Evolutionary conservation across 2,797 vertebrate genomes (phyloP), one percentile per base, ranked within the genome.

Genomic region (Borostomias antarcticus): DNA sequence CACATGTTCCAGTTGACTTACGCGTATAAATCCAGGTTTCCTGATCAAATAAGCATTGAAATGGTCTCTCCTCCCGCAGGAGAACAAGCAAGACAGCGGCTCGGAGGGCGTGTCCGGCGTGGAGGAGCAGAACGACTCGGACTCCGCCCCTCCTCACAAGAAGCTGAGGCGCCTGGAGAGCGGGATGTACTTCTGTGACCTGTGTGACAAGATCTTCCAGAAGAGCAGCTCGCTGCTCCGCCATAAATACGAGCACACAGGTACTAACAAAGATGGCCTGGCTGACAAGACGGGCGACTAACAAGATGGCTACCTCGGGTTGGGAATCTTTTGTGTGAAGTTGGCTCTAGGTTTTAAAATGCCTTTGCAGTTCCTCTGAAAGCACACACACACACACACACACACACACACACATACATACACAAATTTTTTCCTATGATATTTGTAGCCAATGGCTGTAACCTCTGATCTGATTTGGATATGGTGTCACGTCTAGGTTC

Each of bases 181-280:
- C 0, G 96, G 96, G 64, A 92, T 96, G 85, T 98, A 96, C 67
- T 93, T 96, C 1, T 98, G 97, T 86, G 96, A 98, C 82, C 89
- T 98, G 21, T 99, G 97, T 88, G 94, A 94, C 83, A 99, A 99
- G 91, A 96, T 97, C 92, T 99, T 99, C 88, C 96, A 98, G 86
- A 99, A 98, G 91, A 96, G 95, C 89, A 98, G 96, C 82, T 99
- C 97, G 0, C 90, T 99, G 84, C 84, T 98, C 77, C 90, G 97
- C 80, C 97, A 99, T 86, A 99, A 99, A 87, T 92, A 92, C 5
- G 89, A 91, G 40, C 40, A 43, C 40, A 43, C 40, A 98, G 84
- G 84, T 87, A 68, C 1, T 28, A 15, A n/a, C n/a, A n/a, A n/a
- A n/a, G n/a, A n/a, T n/a, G n/a, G n/a, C n/a, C n/a, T n/a, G n/a